Conservation (phyloP, 2,797 vertebrate species). For the Heterohyrax brucei region DNA sequence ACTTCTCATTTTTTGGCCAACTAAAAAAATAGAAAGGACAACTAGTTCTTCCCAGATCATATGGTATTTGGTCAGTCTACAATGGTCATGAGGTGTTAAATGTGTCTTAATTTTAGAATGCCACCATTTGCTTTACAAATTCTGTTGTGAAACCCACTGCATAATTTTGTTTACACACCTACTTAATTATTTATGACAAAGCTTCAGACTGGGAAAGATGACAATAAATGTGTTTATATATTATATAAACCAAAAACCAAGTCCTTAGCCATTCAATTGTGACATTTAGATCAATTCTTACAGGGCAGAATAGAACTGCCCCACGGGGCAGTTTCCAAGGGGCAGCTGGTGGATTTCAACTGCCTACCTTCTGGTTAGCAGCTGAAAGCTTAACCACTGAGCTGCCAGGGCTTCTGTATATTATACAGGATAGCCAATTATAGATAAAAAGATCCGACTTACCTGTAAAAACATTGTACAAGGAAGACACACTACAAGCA, state of each 20-base stretch:
- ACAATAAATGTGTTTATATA: not conserved
- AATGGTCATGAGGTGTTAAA: not conserved
- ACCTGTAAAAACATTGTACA: constrained; percentile 77
- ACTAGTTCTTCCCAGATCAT: not conserved
- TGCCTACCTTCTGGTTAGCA: not conserved
- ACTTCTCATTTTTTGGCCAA: not conserved
- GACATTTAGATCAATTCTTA: not conserved
- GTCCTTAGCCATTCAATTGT: not conserved
- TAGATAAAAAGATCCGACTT: constrained; percentile 72
- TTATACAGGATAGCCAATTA: constrained; percentile 13
- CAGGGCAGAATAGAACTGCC: not conserved
- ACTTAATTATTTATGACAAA: not conserved
- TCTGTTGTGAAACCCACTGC: not conserved
- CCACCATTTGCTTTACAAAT: not conserved
- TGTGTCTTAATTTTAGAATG: not conserved
- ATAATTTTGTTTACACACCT: constrained; percentile 31
- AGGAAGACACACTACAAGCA: constrained; percentile 17
- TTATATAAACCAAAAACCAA: not conserved
- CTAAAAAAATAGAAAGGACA: constrained; percentile 50
- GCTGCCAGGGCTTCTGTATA: not conserved
- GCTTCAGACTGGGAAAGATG: constrained; percentile 36
- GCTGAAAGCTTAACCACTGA: too few relatives aligned
- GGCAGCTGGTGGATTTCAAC: not conserved
- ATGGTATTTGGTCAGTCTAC: not conserved
- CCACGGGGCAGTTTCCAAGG: too few relatives aligned